Conservation (phyloP, 2,888 invertebrate genomes). For the Aplocera efformata region DNA sequence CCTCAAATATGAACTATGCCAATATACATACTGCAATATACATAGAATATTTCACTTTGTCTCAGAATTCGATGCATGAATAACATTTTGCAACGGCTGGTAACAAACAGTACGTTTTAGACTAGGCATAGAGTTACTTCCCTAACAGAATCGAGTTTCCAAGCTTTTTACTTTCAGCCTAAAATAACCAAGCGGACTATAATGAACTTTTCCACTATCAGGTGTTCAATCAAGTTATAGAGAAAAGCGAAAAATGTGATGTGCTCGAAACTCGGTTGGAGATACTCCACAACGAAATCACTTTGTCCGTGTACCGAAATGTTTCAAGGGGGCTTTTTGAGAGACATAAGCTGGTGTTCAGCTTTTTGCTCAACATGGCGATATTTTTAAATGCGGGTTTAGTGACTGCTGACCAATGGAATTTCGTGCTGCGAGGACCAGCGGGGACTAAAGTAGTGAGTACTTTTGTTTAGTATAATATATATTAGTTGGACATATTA, state of each 20-base stretch:
- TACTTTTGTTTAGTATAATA: no score
- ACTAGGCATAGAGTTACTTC: no score
- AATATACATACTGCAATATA: no score
- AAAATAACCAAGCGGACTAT: no score
- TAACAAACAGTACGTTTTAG: no score
- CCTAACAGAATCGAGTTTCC: no score
- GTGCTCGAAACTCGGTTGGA: conserved; percentile 84
- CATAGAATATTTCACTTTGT: no score
- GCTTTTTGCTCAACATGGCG: conserved; percentile 89
- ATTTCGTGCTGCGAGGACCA: conserved; percentile 88
- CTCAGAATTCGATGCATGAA: no score
- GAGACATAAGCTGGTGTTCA: conserved; percentile 93
- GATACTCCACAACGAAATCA: conserved; percentile 87
- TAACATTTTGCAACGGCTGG: no score
- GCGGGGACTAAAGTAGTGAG: conserved; percentile 77
- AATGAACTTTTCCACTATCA: conserved; percentile 40
- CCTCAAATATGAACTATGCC: no score
- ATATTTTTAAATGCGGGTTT: conserved; percentile 83
- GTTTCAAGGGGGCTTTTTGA: conserved; percentile 95
- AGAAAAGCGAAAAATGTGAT: conserved; percentile 84
- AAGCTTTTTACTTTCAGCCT: no score
- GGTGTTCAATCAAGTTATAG: conserved; percentile 91
- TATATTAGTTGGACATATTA: no score
- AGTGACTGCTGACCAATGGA: conserved; percentile 84
- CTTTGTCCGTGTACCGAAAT: conserved; percentile 90